Evolutionary conservation across 2,113 vertebrate genomes (phyloP).

Genomic region (Aepyceros melampus): DNA sequence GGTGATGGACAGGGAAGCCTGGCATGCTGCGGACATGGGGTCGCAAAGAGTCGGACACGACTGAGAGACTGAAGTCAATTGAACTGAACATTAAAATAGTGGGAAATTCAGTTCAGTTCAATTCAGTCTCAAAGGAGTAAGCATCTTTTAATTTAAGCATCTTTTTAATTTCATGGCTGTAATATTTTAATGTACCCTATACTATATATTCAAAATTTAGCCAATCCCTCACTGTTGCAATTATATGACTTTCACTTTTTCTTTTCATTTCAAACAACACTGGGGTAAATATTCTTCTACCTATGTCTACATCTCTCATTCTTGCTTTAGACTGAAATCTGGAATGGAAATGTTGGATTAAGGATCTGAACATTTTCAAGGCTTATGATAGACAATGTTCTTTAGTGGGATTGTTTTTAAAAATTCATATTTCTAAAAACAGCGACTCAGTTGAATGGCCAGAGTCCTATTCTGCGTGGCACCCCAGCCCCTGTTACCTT

Average conservation of each 20-base stretch:
- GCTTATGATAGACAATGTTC: background rate
- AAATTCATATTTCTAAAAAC: constrained; percentile 19
- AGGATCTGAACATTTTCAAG: constrained; percentile 1
- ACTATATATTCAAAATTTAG: background rate
- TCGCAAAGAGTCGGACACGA: fast-evolving
- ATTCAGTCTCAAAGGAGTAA: background rate
- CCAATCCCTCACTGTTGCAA: background rate
- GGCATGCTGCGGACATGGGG: background rate
- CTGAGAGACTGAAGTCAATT: background rate
- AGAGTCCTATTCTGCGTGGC: background rate
- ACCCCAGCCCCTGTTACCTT: background rate
- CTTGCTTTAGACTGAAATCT: constrained; percentile 25
- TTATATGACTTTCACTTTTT: background rate
- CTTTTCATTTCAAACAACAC: background rate
- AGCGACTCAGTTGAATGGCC: background rate
- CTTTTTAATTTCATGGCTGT: background rate
- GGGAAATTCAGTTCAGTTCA: background rate
- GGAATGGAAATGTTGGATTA: background rate
- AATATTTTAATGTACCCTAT: constrained; percentile 3
- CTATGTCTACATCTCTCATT: background rate
- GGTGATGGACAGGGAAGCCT: background rate
- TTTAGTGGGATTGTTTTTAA: background rate
- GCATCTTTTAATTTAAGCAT: background rate
- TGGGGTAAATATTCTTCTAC: background rate
- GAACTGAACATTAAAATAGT: background rate